Evolutionary conservation across 2,113 vertebrate species (phyloP).

Genomic region (Erinaceus europaeus): DNA sequence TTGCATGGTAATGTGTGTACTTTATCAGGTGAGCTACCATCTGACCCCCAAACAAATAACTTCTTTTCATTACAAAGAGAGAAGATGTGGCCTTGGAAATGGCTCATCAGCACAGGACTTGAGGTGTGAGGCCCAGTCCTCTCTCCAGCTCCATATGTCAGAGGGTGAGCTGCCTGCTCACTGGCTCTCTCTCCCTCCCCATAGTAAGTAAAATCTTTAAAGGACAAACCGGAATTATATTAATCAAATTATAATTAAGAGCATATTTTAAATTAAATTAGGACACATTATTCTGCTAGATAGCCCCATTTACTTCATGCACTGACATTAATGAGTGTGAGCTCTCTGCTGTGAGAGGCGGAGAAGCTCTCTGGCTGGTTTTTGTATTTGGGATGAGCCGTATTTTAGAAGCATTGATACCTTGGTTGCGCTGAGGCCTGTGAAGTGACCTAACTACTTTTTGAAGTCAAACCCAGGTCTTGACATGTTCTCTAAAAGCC

Average conservation of each 20-base stretch:
- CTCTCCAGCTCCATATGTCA: no score
- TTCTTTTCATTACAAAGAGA: no score
- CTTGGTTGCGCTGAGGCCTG: conserved; percentile 11
- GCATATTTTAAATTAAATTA: not conserved
- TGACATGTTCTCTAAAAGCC: not conserved
- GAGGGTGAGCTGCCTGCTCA: no score
- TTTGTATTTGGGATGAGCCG: conserved; percentile 45
- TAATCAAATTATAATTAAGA: not conserved
- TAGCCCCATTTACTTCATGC: not conserved
- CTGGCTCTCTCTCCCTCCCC: no score
- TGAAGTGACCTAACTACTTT: conserved; percentile 33
- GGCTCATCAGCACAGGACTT: no score
- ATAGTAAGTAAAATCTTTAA: no score
- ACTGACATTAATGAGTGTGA: not conserved
- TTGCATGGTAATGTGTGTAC: no score
- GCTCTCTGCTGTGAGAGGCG: not conserved
- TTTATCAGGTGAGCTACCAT: no score
- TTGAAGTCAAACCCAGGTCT: conserved; percentile 10
- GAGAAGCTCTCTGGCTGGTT: conserved; percentile 4
- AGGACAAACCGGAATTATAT: no score
- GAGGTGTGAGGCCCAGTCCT: no score
- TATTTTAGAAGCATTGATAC: conserved; percentile 4
- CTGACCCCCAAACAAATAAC: no score
- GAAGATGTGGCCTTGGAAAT: no score
- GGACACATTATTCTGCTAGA: not conserved